Conservation (phyloP, 2,888 invertebrate species). For the Noctua janthe region DNA sequence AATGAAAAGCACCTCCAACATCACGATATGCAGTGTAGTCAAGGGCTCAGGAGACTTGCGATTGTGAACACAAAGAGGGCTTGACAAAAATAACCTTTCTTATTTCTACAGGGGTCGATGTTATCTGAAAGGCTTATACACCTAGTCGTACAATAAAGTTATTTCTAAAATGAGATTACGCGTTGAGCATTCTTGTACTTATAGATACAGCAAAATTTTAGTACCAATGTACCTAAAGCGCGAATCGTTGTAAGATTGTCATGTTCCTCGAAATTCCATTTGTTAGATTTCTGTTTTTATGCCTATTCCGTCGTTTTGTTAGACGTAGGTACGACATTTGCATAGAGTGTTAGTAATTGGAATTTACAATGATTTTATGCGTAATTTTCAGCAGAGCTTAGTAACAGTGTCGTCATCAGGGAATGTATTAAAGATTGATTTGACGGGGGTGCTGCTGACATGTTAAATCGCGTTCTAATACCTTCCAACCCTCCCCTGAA, state of each 20-base stretch:
- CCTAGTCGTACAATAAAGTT: constrained; percentile 36
- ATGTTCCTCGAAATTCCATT: constrained; percentile 36
- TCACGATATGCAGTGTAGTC: constrained; percentile 8
- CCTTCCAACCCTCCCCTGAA: constrained; percentile 23
- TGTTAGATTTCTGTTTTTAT: constrained; percentile 27
- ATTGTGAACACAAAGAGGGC: constrained; percentile 26
- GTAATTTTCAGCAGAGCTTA: constrained; percentile 41
- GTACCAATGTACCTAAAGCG: constrained; percentile 23
- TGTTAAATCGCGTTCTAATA: constrained; percentile 44
- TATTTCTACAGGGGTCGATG: constrained; percentile 27
- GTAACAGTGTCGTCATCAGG: constrained; percentile 35
- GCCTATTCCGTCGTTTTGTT: constrained; percentile 18
- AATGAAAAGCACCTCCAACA: constrained; percentile 11
- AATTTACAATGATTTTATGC: constrained; percentile 24
- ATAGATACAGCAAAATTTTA: constrained; percentile 14
- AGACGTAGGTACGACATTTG: constrained; percentile 28
- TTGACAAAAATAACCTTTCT: constrained; percentile 41
- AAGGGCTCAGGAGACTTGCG: constrained; percentile 9
- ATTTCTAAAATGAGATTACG: constrained; percentile 39
- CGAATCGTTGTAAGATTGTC: constrained; percentile 31
- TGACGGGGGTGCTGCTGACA: constrained; percentile 36
- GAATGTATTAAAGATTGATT: constrained; percentile 54
- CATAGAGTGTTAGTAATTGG: constrained; percentile 36
- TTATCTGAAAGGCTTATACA: constrained; percentile 39
- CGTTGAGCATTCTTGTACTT: constrained; percentile 14